Percentiles rank a stretch among this genome's conserved stretches.
Conservation (phyloP, 2,888 invertebrate species). For the Drosophila paucipuncta region DNA sequence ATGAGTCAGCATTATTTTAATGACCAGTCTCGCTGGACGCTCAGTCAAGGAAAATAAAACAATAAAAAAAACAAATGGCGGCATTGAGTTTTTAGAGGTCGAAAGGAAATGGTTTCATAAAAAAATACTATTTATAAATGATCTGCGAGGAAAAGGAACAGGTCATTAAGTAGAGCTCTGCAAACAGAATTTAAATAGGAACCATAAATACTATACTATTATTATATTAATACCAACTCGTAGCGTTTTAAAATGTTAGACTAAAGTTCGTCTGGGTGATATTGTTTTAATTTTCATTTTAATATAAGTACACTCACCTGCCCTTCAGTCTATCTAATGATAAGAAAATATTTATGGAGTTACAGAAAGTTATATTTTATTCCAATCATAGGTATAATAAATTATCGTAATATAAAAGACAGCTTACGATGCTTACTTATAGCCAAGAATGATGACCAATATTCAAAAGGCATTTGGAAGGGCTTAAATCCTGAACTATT, state of each 20-base stretch:
- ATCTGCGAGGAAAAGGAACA: neutral
- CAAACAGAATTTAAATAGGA: neutral
- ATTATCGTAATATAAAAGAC: conserved; percentile 37
- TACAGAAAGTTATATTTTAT: conserved; percentile 52
- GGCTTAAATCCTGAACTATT: conserved; percentile 14
- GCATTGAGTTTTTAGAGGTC: conserved; percentile 7
- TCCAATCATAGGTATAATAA: conserved; percentile 29
- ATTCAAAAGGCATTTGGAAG: conserved; percentile 29
- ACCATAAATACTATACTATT: neutral
- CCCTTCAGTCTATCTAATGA: neutral
- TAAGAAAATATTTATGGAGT: neutral
- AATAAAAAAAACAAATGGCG: conserved; percentile 1
- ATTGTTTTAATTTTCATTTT: neutral
- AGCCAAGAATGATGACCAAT: conserved; percentile 23
- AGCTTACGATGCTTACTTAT: conserved; percentile 18
- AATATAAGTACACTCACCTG: neutral
- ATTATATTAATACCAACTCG: neutral
- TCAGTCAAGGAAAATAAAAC: conserved; percentile 12
- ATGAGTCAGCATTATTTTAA: conserved; percentile 6
- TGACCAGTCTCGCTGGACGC: conserved; percentile 6
- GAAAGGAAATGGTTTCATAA: neutral
- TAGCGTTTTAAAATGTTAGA: neutral
- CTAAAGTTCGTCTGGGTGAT: neutral
- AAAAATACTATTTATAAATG: neutral
- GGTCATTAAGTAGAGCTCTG: neutral